Base-by-base conservation (phyloP, 2,888 invertebrate species). In the Dinocampus coccinellae region DNA sequence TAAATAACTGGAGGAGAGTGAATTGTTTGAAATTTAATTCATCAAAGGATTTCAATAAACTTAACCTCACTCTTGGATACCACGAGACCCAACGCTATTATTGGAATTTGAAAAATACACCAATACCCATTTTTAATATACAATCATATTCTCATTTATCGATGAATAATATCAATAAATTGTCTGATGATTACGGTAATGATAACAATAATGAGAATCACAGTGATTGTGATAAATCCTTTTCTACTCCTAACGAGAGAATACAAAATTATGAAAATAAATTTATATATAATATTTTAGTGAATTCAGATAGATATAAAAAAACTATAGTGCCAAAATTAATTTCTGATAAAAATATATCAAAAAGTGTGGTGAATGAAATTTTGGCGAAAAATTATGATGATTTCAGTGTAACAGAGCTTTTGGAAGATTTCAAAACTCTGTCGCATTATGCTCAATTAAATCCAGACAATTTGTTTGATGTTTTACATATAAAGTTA, bases 231-330 rank as follows among this genome's bases (percentile, higher is more conserved):
- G n/a, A n/a, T n/a, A n/a, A n/a, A n/a, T n/a, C n/a, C n/a, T n/a
- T n/a, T n/a, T n/a, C n/a, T n/a, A n/a, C n/a, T n/a, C n/a, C n/a
- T n/a, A n/a, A n/a, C n/a, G n/a, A 3, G 34, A 3, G 0, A 74
- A 76, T 64, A 75, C n/a, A 88, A 87, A n/a, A 0, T 3, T 22
- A 0, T 16, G 90, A 90, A 83, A 90, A 89, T 76, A 80, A 73
- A 73, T 87, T 87, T 78, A 90, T 90, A 0, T 89, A 88, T 71
- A 79, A 73, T 71, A 78, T 90, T 64, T 85, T 90, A 84, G 80
- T 84, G 6, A 75, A n/a, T 26, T 75, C 69, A 4, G n/a, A 64
- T 6, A 36, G 58, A 66, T 61, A 71, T 47, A 26, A 53, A 1
- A 70, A 74, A 34, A 73, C 72, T 6, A 42, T 76, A 2, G 64